Evolutionary conservation across 2,888 invertebrate genomes (phyloP), one percentile per base, ranked within the genome.

Genomic region (Diabrotica balteata): DNA sequence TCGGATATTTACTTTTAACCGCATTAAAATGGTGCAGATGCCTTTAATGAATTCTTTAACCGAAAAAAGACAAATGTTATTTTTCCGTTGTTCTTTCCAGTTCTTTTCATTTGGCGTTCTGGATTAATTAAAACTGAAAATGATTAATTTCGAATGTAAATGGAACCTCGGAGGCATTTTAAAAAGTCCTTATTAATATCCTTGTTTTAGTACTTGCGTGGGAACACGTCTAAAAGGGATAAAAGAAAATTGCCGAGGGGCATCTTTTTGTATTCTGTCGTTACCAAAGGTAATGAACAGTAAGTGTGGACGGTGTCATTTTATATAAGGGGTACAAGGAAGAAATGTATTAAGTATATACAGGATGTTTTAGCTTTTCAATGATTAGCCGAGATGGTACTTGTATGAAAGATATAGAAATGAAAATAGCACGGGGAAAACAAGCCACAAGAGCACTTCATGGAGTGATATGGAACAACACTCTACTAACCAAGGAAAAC

Each of bases 181-280:
- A 17, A 47, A 57, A 57, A 57, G 55, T 57, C 45, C 45, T 57
- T 57, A 57, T 57, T 57, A 57, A 57, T 57, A n/a, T 57, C 45
- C 55, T 57, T 57, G 47, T 54, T 57, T 43, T 17, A 45, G 55
- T 44, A n/a, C 45, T 57, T 45, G 45, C 11, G 45, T 17, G 17
- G 7, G 8, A 9, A 57, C 7, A 57, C 45, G 45, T 11, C 9
- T 17, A n/a, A 57, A 44, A 54, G 17, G 17, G 11, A 45, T 45
- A n/a, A 57, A 45, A 57, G 55, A 54, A 54, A 54, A 43, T 7
- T 10, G 43, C 54, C 54, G 43, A 7, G 9, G 54, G 54, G 42
- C 43, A 42, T 11, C 10, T 51, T 17, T 22, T 8, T 22, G 22
- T 9, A 51, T 54, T 54, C 43, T 54, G 42, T 42, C 54, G 10